A percentile compares a stretch with the other conserved stretches of the same genome.
Evolutionary conservation across 2,888 invertebrate species (phyloP).

Genomic region (Sipunculus nudus): DNA sequence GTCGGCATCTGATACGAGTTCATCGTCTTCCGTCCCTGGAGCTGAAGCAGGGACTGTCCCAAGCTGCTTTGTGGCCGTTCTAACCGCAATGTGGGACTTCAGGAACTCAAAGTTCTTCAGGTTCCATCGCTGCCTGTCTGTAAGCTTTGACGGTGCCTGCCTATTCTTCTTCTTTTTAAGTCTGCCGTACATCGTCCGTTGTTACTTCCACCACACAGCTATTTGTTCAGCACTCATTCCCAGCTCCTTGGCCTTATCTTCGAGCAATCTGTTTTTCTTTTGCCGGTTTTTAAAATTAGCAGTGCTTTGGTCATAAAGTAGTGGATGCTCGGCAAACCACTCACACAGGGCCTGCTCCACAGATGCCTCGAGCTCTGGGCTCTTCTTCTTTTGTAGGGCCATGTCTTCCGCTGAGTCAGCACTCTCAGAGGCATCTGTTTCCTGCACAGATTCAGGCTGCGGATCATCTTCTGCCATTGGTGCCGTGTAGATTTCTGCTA

Average conservation of each 20-base stretch:
- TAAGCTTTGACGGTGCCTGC: neutral
- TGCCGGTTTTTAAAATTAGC: neutral
- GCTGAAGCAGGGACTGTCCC: neutral
- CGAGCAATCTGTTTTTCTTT: neutral
- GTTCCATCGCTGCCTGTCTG: neutral
- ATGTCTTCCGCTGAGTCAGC: neutral
- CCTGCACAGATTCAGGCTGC: no score
- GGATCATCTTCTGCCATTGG: conserved; percentile 6
- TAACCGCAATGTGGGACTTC: neutral
- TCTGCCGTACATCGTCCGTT: neutral
- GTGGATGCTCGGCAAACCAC: neutral
- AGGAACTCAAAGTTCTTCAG: conserved; percentile 1
- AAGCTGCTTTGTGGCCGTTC: neutral
- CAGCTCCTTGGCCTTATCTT: neutral
- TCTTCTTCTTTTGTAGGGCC: neutral
- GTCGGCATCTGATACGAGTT: neutral
- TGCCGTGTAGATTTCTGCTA: no score
- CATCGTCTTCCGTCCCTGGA: neutral
- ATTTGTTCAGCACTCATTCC: neutral
- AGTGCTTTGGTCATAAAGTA: neutral
- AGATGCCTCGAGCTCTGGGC: no score
- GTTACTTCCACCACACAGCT: neutral
- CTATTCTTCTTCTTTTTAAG: neutral
- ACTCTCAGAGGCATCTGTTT: no score
- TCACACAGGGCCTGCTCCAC: neutral